These are phyloP conservation scores for Zaprionus lineosus DNA, from an alignment of 2,888 invertebrate genomes.

Conservation along the genomic window DNA sequence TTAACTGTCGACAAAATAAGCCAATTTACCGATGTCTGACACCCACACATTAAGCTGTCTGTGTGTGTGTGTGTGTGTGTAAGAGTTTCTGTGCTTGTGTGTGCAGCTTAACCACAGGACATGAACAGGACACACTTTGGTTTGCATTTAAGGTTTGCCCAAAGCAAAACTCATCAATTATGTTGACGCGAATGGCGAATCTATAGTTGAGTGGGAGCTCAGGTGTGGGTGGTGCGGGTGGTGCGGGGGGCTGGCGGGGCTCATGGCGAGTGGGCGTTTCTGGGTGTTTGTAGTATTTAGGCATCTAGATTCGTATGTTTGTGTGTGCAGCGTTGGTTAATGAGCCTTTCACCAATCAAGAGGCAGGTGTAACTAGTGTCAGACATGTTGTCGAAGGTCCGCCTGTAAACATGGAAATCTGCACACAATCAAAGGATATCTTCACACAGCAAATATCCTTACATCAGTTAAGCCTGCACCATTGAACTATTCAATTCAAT, in stretches of 20 bases:
- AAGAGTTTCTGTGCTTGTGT: constrained; percentile 14
- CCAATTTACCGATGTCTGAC: constrained; percentile 57
- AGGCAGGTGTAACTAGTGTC: constrained; percentile 14
- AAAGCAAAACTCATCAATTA: constrained; percentile 70
- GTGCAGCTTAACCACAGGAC: constrained; percentile 60
- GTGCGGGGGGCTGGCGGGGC: too few species aligned
- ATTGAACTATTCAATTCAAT: too few species aligned
- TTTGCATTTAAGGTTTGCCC: constrained; percentile 43
- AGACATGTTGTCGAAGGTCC: too few species aligned
- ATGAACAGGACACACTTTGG: constrained; percentile 47
- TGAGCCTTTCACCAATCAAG: constrained; percentile 44
- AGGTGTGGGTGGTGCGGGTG: neutral
- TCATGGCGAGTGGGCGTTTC: too few species aligned
- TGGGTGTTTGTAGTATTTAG: too few species aligned
- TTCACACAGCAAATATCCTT: too few species aligned
- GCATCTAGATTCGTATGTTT: too few species aligned
- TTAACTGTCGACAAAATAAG: constrained; percentile 76
- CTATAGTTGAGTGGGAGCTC: constrained; percentile 7
- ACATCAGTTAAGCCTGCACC: too few species aligned
- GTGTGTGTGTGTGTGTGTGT: constrained; percentile 10
- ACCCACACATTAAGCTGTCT: constrained; percentile 19
- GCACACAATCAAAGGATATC: too few species aligned
- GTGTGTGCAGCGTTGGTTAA: constrained; percentile 34
- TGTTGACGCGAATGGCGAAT: constrained; percentile 65
- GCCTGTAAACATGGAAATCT: too few species aligned